Conservation (phyloP, 2,888 invertebrate genomes). For the Ophion obscuratus region DNA sequence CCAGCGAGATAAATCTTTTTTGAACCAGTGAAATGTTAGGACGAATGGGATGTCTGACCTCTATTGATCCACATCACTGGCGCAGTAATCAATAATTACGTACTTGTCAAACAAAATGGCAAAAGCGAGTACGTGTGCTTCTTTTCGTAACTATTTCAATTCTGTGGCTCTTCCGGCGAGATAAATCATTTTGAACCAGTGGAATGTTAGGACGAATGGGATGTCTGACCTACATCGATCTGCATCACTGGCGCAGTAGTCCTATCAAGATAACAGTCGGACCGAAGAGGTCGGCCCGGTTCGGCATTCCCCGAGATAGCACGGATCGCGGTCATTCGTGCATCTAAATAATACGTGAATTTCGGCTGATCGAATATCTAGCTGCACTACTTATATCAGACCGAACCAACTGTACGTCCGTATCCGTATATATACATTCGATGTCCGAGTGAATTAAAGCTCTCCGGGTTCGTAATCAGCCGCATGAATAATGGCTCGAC, state of each 20-base stretch:
- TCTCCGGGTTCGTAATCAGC: background rate
- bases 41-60: conserved; percentile 40
- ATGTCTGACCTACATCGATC: conserved; percentile 34
- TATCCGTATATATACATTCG: background rate
- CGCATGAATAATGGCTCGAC: too few species aligned
- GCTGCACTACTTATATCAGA: conserved; percentile 41
- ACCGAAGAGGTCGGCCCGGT: conserved; percentile 18
- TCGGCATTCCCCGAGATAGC: conserved; percentile 17
- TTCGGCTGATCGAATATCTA: conserved; percentile 37
- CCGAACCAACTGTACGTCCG: background rate
- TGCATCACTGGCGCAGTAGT: conserved; percentile 49
- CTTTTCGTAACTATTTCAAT: background rate
- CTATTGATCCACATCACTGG: conserved; percentile 27
- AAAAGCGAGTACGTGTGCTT: background rate
- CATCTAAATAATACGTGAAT: conserved; percentile 26
- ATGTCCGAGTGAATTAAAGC: background rate
- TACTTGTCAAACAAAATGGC: background rate
- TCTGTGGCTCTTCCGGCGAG: background rate
- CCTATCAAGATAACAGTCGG: conserved; percentile 43
- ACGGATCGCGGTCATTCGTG: conserved; percentile 27
- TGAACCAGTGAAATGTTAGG: background rate
- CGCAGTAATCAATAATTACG: background rate
- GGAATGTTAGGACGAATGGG: conserved; percentile 22
- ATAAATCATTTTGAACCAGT: conserved; percentile 21
- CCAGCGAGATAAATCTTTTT: conserved; percentile 25